phyloP scores from a whole-genome alignment of 2,888 invertebrate species.

The Metopia argyrocephala region DNA sequence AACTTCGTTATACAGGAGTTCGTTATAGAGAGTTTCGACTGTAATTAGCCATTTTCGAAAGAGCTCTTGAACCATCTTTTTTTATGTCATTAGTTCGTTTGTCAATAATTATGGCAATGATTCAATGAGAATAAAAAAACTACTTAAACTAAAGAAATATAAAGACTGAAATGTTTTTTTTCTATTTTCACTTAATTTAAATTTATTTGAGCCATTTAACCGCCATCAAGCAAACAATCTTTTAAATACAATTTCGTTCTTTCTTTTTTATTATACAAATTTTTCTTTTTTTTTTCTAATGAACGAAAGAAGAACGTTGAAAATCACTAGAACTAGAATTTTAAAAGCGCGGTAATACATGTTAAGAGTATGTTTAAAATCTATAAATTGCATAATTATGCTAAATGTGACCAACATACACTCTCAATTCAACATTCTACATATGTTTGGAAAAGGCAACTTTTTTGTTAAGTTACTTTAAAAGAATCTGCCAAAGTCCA shows the following conservation, averaged over 20 bases:
- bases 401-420: slow-evolving; percentile 24
- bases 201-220: slow-evolving; percentile 43
- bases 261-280: no score
- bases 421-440: no score
- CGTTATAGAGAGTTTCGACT: no score
- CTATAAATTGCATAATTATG: slow-evolving; percentile 7
- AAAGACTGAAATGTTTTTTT: slow-evolving; percentile 11
- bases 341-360: no score
- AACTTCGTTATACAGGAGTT: no score
- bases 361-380: slow-evolving; percentile 7
- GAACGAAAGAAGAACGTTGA: slow-evolving; percentile 27
- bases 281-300: slow-evolving; percentile 25
- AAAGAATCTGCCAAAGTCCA: no score
- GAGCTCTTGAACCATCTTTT: slow-evolving; percentile 21
- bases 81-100: slow-evolving; percentile 9
- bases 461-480: no score
- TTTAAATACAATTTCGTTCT: slow-evolving; percentile 40
- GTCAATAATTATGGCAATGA: slow-evolving; percentile 35
- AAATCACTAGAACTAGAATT: no score
- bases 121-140: not conserved
- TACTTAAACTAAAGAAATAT: slow-evolving; percentile 48
- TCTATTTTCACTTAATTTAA: slow-evolving; percentile 54
- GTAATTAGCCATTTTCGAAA: no score
- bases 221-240: slow-evolving; percentile 13
- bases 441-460: no score